Conservation (phyloP, 2,113 vertebrate species). For the Athene noctua region DNA sequence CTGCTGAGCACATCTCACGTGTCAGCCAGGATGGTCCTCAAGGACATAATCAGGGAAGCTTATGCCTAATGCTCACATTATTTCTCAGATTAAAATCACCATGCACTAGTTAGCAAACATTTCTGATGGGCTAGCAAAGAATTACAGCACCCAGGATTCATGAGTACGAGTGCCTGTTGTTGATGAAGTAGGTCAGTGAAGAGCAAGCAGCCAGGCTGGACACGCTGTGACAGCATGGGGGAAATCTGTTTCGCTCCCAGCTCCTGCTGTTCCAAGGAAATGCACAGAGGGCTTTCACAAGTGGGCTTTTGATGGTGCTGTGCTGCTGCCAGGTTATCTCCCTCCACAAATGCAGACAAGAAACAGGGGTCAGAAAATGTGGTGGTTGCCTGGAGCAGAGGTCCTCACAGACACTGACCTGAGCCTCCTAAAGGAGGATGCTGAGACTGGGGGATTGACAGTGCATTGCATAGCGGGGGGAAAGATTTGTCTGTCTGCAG, state of each 20-base stretch:
- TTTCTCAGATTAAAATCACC: not conserved
- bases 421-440: not conserved
- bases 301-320: not conserved
- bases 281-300: not conserved
- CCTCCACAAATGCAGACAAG: not conserved
- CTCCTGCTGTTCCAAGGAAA: not conserved
- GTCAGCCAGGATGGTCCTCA: not conserved
- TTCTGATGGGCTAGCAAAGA: not conserved
- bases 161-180: fast-evolving
- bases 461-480: not conserved
- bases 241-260: not conserved
- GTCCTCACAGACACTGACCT: not conserved
- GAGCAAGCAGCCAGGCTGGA: not conserved
- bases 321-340: not conserved
- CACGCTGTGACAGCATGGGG: fast-evolving
- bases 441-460: not conserved
- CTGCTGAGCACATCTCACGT: fast-evolving
- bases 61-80: not conserved
- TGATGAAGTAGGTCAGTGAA: not conserved
- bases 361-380: not conserved
- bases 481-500: not conserved
- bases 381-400: not conserved
- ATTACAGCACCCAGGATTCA: not conserved
- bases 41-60: not conserved
- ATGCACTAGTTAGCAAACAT: not conserved